Conservation (phyloP, 1,140 invertebrate genomes). For the Camponotus floridanus region DNA sequence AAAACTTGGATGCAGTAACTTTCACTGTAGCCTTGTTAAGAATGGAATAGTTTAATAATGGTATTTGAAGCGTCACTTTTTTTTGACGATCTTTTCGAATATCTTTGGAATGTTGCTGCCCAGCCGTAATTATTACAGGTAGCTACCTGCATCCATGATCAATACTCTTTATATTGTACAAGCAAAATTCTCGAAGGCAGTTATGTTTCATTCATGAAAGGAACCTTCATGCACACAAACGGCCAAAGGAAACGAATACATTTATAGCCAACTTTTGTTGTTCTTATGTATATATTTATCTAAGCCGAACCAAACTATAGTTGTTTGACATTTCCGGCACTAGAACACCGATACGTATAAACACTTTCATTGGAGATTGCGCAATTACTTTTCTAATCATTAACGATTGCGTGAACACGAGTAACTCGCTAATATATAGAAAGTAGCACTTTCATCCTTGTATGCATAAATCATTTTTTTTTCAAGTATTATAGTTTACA, state of each 20-base stretch:
- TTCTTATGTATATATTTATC: constrained; percentile 23
- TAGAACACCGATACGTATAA: background rate
- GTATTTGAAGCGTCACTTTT: constrained; percentile 74
- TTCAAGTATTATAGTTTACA: background rate
- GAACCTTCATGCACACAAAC: constrained; percentile 45
- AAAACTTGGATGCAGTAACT: constrained; percentile 19
- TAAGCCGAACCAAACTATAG: constrained; percentile 22
- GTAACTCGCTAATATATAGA: constrained; percentile 27
- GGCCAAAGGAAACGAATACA: constrained; percentile 50
- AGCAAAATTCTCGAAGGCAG: constrained; percentile 57
- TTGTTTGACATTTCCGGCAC: background rate
- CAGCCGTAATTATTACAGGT: constrained; percentile 69
- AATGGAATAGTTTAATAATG: constrained; percentile 67
- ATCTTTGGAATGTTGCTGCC: constrained; percentile 40
- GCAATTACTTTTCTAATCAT: constrained; percentile 47
- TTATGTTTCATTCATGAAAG: constrained; percentile 72
- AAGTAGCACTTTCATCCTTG: constrained; percentile 11
- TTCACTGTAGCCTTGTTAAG: constrained; percentile 57
- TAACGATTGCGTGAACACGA: constrained; percentile 2
- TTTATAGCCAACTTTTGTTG: constrained; percentile 46
- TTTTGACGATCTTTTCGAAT: constrained; percentile 41
- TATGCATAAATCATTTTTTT: background rate
- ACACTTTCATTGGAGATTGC: constrained; percentile 29
- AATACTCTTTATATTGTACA: constrained; percentile 44
- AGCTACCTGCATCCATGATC: constrained; percentile 61